phyloP scores from a whole-genome alignment of 2,113 vertebrate genomes.

The Tragelaphus imberbis region DNA sequence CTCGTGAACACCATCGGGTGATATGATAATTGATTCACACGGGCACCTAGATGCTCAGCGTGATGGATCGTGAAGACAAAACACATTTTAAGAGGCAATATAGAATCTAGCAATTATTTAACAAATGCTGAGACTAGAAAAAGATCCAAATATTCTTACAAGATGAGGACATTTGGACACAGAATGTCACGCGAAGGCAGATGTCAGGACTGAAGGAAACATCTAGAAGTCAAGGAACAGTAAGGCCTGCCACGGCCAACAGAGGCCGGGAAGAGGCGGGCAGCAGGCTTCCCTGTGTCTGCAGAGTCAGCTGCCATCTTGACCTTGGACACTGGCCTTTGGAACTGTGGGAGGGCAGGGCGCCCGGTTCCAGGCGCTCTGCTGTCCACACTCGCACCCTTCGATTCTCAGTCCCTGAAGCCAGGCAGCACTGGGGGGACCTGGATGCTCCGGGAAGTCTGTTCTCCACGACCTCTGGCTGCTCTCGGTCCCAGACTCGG shows the following conservation, averaged over 20 bases:
- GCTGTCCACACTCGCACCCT: not conserved
- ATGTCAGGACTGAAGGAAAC: rapidly evolving
- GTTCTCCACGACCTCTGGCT: not conserved
- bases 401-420: not conserved
- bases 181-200: rapidly evolving
- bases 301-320: not conserved
- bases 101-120: not conserved
- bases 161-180: not conserved
- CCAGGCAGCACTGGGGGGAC: not conserved
- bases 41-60: not conserved
- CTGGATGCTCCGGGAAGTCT: not conserved
- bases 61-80: not conserved
- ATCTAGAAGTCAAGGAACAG: rapidly evolving
- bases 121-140: not conserved
- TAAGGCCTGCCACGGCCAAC: rapidly evolving
- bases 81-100: not conserved
- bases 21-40: rapidly evolving
- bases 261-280: too few species aligned
- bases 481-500: too few species aligned
- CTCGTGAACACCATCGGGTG: rapidly evolving
- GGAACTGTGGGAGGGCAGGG: not conserved
- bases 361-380: rapidly evolving
- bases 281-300: not conserved
- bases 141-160: too few species aligned
- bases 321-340: not conserved